Conservation (phyloP, 2,113 vertebrate genomes). For the Patagioenas fasciata region DNA sequence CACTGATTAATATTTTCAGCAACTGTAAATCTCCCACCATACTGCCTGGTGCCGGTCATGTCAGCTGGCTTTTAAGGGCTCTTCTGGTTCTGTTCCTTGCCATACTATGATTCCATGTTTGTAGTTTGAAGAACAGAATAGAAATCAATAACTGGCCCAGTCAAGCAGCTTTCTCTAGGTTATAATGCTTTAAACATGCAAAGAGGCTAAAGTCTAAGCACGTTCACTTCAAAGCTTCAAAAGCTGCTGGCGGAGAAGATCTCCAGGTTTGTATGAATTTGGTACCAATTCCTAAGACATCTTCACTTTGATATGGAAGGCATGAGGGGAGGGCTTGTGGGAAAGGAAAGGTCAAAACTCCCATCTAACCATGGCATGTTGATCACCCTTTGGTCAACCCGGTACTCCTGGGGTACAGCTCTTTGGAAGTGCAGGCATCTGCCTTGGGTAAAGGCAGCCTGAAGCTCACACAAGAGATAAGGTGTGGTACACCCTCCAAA, state of each 20-base stretch:
- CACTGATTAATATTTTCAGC: slow-evolving; percentile 27
- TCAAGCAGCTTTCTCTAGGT: neutral
- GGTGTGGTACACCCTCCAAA: neutral
- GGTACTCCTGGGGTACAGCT: neutral
- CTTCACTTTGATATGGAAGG: neutral
- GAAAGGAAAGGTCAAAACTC: neutral
- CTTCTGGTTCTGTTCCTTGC: neutral
- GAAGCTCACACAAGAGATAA: neutral
- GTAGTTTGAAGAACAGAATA: neutral
- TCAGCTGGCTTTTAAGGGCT: slow-evolving; percentile 5
- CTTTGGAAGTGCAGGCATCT: neutral
- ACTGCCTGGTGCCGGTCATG: neutral
- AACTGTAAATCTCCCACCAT: neutral
- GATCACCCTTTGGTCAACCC: neutral
- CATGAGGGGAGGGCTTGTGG: neutral
- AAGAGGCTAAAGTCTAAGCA: slow-evolving; percentile 16
- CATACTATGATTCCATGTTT: neutral
- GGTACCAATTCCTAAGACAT: neutral
- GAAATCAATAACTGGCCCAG: neutral
- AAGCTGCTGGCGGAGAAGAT: neutral
- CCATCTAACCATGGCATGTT: neutral
- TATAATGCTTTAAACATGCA: neutral
- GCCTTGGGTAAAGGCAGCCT: neutral
- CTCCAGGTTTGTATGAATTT: neutral
- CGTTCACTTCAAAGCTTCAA: neutral